Base-by-base conservation (phyloP, 2,113 vertebrate genomes). In the Petrocephalus microphthalmus region DNA sequence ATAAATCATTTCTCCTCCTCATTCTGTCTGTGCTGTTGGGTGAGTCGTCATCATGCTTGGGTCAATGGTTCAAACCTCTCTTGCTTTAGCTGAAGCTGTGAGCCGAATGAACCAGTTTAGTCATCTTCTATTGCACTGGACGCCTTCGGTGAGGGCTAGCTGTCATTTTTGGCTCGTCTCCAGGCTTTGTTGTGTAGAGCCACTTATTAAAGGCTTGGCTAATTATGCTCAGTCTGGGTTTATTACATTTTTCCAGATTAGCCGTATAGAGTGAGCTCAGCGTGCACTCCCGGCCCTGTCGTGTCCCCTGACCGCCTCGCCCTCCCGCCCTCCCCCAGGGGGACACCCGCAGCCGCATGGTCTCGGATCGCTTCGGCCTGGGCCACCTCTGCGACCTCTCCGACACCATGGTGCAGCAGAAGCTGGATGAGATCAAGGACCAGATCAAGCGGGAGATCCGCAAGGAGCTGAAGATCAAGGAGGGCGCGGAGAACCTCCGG, bases 381-480 rank as follows among this genome's bases (percentile, higher is more conserved):
- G 95, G 96, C 92, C 96, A 98, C 84, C 98, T 97, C 94, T 93
- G 97, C 90, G 98, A 99, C 91, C 96, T 97, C 90, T 97, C 98
- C 0, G 98, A 99, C 94, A 96, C 97, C 37, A 94, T 96, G 95
- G 97, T 99, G 91, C 98, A 99, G 92, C 98, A 99, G 95, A 98
- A 97, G 92, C 95, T 99, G 94, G 98, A 99, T 84, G 98, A 99
- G 95, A 92, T 97, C 92, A 98, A 99, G 92, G 98, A 99, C 94
- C 97, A 97, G 95, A 99, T 99, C 92, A 98, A 98, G 88, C 95
- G 97, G 25, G 98, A 99, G 96, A 99, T 99, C 95, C 97, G 98
- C 91, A 99, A 99, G 91, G 98, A 99, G 95, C 96, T 99, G 91
- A 99, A 99, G 96, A 99, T 99, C 93, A 99, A 99, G 94, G 98